Evolutionary conservation across 2,113 vertebrate genomes (phyloP), one percentile per base, ranked within the genome.

Genomic region (Antennarius striatus): DNA sequence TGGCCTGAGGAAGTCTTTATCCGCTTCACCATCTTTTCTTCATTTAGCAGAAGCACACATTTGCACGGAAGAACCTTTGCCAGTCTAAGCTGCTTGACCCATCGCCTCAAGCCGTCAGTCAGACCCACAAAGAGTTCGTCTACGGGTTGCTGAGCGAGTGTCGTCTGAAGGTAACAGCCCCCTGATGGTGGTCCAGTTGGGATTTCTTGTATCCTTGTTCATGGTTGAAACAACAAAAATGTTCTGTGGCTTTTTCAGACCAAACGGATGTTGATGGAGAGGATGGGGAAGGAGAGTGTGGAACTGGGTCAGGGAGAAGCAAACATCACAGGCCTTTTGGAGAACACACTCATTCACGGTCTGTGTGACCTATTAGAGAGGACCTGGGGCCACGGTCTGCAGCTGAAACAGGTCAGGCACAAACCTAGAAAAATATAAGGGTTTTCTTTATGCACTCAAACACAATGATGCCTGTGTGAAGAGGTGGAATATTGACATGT

Each of bases 321-420:
- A 46, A 97, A 92, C 79, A 96, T 99, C 82, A 97, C 95, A 0
- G 98, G 97, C 49, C 87, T 98, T 74, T 96, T 97, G 83, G 96
- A 99, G 82, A 98, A 96, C 81, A 98, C 96, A 0, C 89, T 99
- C 74, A 98, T 99, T 32, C 95, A 96, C 52, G 80, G 89, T 57
- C 93, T 99, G 69, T 99, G 97, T 81, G 96, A 98, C 89, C 92
- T 99, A 1, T 91, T 99, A 56, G 97, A 99, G 91, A 95, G 97
- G 82, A 98, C 98, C 80, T 99, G 97, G 97, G 97, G 96, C 80
- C 96, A 99, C 0, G 96, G 96, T n/a, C 90, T 99, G 71, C 96
- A 93, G 72, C 86, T 97, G 75, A 99, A 99, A 86, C 97, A 98
- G 96, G 97, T 93, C 71, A 80, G 74, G 71, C 61, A 50, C 46